Conservation (phyloP, 2,113 vertebrate species). For the Nerophis lumbriciformis region DNA sequence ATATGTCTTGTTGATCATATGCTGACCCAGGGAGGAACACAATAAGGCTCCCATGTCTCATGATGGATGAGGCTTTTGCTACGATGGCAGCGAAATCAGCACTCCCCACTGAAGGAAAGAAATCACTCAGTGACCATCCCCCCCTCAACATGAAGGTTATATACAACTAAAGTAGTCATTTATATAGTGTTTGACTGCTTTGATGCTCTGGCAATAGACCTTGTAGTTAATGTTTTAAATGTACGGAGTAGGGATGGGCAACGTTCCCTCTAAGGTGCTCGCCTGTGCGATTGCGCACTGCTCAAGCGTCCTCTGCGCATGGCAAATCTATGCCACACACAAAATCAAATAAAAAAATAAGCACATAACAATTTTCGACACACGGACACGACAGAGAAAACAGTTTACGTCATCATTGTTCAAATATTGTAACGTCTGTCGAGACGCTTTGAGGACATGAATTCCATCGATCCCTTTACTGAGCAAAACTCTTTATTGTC, state of each 20-base stretch:
- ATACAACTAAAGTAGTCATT: slow-evolving; percentile 62
- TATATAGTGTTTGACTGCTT: slow-evolving; percentile 17
- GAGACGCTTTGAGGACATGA: no score
- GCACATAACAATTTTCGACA: no score
- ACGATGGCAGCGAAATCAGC: slow-evolving; percentile 53
- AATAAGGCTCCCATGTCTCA: slow-evolving; percentile 42
- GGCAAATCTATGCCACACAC: no score
- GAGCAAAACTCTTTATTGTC: no score
- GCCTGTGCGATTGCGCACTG: no score
- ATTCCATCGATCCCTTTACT: no score
- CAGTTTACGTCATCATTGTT: no score
- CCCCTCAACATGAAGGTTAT: slow-evolving; percentile 32
- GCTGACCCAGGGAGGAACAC: slow-evolving; percentile 48
- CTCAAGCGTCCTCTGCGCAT: no score
- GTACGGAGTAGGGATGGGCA: not conserved
- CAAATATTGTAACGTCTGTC: no score
- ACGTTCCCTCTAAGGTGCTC: no score
- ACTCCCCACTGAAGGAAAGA: slow-evolving; percentile 48
- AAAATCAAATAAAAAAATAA: no score
- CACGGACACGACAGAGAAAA: no score
- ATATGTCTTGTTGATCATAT: slow-evolving; percentile 52
- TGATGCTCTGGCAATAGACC: slow-evolving; percentile 32
- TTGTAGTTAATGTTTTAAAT: slow-evolving; percentile 18
- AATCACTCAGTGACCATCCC: slow-evolving; percentile 44
- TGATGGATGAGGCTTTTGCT: slow-evolving; percentile 61